Percentiles rank a stretch among this genome's conserved stretches.
phyloP scores from a whole-genome alignment of 2,888 invertebrate species.

The Ennomos erosarius region DNA sequence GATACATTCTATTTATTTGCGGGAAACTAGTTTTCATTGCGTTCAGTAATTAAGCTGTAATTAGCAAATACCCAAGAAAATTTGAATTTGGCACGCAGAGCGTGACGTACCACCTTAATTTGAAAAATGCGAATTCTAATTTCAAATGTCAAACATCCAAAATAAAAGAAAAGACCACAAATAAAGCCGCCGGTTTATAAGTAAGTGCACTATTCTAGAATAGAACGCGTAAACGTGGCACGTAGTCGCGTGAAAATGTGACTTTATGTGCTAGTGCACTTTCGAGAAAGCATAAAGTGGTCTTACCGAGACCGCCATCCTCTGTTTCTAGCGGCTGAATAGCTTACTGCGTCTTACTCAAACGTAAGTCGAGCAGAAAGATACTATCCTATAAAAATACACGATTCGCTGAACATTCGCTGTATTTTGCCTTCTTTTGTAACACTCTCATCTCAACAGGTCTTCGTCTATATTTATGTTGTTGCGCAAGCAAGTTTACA shows the following conservation, averaged over 20 bases:
- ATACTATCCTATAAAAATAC: slow-evolving; percentile 36
- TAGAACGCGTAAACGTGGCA: slow-evolving; percentile 32
- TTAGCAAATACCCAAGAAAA: too few relatives aligned
- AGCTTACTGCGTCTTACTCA: slow-evolving; percentile 52
- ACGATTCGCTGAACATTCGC: slow-evolving; percentile 19
- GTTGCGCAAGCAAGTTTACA: too few relatives aligned
- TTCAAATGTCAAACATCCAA: neutral
- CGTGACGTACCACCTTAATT: too few relatives aligned
- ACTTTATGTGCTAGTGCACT: slow-evolving; percentile 67
- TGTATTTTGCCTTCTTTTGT: slow-evolving; percentile 8
- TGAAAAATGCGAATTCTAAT: too few relatives aligned
- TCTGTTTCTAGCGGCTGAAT: slow-evolving; percentile 55
- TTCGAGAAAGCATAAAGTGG: slow-evolving; percentile 61
- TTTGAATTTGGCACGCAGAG: too few relatives aligned
- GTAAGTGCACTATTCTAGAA: slow-evolving; percentile 29
- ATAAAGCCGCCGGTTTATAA: slow-evolving; percentile 16
- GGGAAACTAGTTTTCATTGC: too few relatives aligned
- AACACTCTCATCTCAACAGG: slow-evolving; percentile 4
- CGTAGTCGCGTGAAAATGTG: slow-evolving; percentile 53
- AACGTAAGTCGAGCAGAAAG: slow-evolving; percentile 45
- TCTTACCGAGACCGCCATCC: slow-evolving; percentile 57
- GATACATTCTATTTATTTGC: too few relatives aligned
- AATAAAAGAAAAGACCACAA: slow-evolving; percentile 21
- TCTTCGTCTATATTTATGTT: neutral
- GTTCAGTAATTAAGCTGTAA: too few relatives aligned